Conservation (phyloP, 92 coral and sea anemone species). For the Isaurus tuberculatus region DNA sequence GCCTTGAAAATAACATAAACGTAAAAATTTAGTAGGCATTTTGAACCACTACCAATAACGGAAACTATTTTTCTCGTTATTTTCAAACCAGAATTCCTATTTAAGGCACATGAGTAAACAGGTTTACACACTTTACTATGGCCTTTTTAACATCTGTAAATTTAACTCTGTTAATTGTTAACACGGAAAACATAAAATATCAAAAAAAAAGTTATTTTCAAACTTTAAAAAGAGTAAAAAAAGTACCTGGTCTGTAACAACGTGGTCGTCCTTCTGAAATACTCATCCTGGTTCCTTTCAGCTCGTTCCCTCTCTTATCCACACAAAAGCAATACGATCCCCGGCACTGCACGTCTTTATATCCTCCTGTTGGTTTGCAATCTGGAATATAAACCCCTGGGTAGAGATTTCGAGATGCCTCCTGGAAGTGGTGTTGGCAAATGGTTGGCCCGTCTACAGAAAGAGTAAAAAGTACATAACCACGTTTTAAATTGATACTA, state of each 20-base stretch:
- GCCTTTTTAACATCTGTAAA: too few species aligned
- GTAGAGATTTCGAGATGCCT: constrained; percentile 34
- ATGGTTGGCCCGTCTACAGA: constrained; percentile 71
- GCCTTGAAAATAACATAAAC: constrained; percentile 1
- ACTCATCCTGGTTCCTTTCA: constrained; percentile 35
- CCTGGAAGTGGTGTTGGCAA: constrained; percentile 74
- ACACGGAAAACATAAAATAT: neutral
- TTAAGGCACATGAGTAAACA: too few species aligned
- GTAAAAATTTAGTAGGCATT: neutral
- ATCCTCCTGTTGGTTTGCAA: constrained; percentile 30
- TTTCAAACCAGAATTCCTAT: too few species aligned
- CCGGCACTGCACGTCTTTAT: constrained; percentile 37
- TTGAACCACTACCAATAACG: neutral
- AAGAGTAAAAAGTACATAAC: neutral
- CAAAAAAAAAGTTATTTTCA: too few species aligned
- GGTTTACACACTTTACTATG: too few species aligned
- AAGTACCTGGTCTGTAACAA: constrained; percentile 38
- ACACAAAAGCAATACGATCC: constrained; percentile 43
- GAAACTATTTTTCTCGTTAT: too few species aligned
- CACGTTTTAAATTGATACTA: neutral
- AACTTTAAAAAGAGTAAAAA: neutral
- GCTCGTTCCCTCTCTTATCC: constrained; percentile 45
- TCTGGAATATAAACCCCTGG: constrained; percentile 22
- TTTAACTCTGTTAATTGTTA: neutral
- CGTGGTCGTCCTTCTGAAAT: constrained; percentile 28